These are phyloP conservation scores for Xyrauchen texanus DNA, from an alignment of 2,113 vertebrate species.

Conservation along the genomic window DNA sequence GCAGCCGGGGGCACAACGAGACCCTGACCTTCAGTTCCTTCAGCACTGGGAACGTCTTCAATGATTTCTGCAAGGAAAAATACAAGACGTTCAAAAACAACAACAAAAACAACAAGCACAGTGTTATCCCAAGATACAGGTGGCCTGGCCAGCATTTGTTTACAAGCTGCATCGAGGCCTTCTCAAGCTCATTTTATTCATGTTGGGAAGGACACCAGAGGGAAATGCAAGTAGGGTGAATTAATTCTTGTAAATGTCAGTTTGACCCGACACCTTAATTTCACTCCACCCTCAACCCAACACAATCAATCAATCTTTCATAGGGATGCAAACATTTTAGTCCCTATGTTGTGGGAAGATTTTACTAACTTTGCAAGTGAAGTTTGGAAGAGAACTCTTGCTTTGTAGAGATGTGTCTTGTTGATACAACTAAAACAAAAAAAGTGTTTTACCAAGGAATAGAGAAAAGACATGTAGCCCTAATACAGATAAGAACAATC, in stretches of 20 bases:
- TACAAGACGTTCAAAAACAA: conserved; percentile 26
- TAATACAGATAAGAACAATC: background rate
- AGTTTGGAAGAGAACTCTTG: conserved; percentile 33
- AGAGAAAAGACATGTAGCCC: conserved; percentile 15
- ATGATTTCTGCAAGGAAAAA: conserved; percentile 77
- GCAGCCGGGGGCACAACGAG: conserved; percentile 50
- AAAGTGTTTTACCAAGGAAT: conserved; percentile 33
- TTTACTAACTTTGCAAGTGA: conserved; percentile 35
- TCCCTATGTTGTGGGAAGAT: conserved; percentile 13
- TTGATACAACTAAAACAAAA: conserved; percentile 36
- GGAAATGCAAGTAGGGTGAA: background rate
- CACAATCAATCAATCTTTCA: background rate
- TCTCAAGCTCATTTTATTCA: background rate
- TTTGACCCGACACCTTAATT: background rate
- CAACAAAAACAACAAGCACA: background rate
- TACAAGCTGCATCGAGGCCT: background rate
- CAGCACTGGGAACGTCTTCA: conserved; percentile 77
- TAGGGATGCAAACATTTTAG: background rate
- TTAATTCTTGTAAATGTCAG: background rate
- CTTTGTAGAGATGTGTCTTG: conserved; percentile 34
- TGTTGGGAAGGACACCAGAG: background rate
- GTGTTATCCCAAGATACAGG: background rate
- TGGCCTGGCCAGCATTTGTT: background rate
- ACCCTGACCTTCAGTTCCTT: conserved; percentile 74
- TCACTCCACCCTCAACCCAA: conserved; percentile 9